A percentile compares a stretch with the other conserved stretches of the same genome.
Conservation (phyloP, 1,140 invertebrate species). For the Drosophila gunungcola region DNA sequence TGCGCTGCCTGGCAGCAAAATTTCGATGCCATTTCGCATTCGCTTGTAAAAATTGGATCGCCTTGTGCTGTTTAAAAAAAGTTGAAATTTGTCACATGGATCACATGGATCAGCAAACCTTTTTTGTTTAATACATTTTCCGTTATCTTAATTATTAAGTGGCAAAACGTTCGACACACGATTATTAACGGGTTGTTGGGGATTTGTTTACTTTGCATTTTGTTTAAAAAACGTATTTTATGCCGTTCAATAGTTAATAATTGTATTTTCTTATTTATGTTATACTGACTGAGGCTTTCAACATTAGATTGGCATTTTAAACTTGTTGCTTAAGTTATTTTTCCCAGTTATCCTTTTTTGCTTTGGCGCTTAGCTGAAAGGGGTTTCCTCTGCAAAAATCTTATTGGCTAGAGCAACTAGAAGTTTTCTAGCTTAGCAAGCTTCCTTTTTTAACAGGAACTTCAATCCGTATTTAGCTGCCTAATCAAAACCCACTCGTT, state of each 20-base stretch:
- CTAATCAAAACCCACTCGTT: slow-evolving; percentile 28
- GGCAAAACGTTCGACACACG: slow-evolving; percentile 65
- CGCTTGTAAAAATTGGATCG: slow-evolving; percentile 27
- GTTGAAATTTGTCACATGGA: slow-evolving; percentile 45
- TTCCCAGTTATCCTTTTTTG: slow-evolving; percentile 2
- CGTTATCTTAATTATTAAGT: slow-evolving; percentile 43
- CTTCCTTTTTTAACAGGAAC: slow-evolving; percentile 53
- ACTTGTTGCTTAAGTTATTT: slow-evolving; percentile 25
- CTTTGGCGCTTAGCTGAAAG: slow-evolving; percentile 28
- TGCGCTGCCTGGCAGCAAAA: slow-evolving; percentile 32
- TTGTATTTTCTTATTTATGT: slow-evolving; percentile 20
- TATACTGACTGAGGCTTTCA: slow-evolving; percentile 77
- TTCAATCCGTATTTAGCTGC: slow-evolving; percentile 71
- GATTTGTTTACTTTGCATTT: slow-evolving; percentile 8
- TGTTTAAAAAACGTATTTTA: slow-evolving; percentile 3
- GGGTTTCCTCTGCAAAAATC: slow-evolving; percentile 37
- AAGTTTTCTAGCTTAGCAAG: slow-evolving; percentile 22
- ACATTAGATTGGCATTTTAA: slow-evolving; percentile 59
- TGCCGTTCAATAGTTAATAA: slow-evolving; percentile 22
- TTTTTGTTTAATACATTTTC: slow-evolving; percentile 26
- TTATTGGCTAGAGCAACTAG: slow-evolving; percentile 19
- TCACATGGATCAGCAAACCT: slow-evolving; percentile 67
- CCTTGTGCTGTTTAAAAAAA: slow-evolving; percentile 27
- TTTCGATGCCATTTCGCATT: slow-evolving; percentile 15
- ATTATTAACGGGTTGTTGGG: slow-evolving; percentile 20